A percentile compares a stretch with the other conserved stretches of the same genome.
Conservation (phyloP, 2,888 invertebrate species). For the Cryptophagus acutangulus region DNA sequence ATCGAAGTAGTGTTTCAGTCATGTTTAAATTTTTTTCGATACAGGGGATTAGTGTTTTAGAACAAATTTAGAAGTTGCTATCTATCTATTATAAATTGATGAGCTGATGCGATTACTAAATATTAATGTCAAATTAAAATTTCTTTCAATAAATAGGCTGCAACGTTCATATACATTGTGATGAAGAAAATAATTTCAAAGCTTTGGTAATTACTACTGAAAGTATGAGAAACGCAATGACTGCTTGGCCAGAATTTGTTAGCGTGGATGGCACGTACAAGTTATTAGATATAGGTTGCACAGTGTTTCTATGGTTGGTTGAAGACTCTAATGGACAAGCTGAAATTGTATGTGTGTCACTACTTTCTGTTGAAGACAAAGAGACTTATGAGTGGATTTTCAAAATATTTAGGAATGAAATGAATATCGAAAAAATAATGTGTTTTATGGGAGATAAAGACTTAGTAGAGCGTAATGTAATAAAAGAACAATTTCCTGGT, state of each 20-base stretch:
- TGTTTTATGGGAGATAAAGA: background rate
- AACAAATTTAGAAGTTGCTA: no score
- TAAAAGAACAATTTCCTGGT: background rate
- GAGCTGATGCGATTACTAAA: no score
- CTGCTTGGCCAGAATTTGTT: background rate
- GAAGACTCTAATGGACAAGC: background rate
- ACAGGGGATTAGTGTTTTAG: no score
- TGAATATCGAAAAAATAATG: background rate
- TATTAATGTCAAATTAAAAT: no score
- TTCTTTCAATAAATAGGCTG: no score
- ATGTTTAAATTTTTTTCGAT: no score
- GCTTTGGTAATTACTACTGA: no score
- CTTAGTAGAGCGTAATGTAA: background rate
- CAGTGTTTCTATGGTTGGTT: background rate
- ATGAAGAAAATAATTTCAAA: no score
- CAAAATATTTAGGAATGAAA: background rate
- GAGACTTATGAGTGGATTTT: background rate
- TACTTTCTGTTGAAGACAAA: background rate
- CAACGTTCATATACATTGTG: no score
- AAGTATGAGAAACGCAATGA: background rate
- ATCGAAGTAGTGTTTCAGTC: no score
- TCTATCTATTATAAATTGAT: no score
- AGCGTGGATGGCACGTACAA: background rate
- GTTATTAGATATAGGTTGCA: background rate
- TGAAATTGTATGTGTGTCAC: background rate